A percentile compares a stretch with the other conserved stretches of the same genome.
phyloP scores from a whole-genome alignment of 2,888 invertebrate species.

The Deilephila elpenor region DNA sequence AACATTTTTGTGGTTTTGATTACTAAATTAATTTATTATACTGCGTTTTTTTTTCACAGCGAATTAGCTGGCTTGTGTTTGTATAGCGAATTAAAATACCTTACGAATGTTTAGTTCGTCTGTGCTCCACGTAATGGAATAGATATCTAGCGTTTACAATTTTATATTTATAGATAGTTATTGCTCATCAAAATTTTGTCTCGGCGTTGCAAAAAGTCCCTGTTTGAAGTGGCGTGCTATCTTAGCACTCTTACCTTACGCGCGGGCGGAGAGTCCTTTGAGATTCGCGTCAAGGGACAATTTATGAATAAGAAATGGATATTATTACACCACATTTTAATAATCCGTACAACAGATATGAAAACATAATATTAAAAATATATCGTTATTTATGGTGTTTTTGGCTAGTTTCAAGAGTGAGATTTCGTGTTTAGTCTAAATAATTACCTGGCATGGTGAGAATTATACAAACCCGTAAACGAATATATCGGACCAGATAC shows the following conservation, averaged over 20 bases:
- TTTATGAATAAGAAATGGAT: slow-evolving; percentile 16
- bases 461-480: no score
- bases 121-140: no score
- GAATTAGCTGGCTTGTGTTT: no score
- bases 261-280: slow-evolving; percentile 2
- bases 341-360: neutral
- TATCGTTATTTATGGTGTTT: neutral
- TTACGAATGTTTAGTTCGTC: no score
- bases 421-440: no score
- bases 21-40: no score
- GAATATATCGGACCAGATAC: no score
- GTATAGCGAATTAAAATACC: no score
- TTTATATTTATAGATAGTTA: slow-evolving; percentile 1
- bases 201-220: slow-evolving; percentile 21
- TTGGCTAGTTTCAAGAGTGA: no score
- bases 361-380: neutral
- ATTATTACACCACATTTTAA: neutral
- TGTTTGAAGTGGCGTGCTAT: slow-evolving; percentile 21
- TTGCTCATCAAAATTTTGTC: slow-evolving; percentile 3
- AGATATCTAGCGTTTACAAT: neutral
- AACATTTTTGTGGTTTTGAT: no score
- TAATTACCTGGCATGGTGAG: no score
- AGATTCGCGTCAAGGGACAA: neutral
- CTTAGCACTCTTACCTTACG: slow-evolving; percentile 23
- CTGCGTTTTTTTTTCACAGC: no score